phyloP scores from a whole-genome alignment of 2,797 vertebrate species.

The Syndactyla subalaris region DNA sequence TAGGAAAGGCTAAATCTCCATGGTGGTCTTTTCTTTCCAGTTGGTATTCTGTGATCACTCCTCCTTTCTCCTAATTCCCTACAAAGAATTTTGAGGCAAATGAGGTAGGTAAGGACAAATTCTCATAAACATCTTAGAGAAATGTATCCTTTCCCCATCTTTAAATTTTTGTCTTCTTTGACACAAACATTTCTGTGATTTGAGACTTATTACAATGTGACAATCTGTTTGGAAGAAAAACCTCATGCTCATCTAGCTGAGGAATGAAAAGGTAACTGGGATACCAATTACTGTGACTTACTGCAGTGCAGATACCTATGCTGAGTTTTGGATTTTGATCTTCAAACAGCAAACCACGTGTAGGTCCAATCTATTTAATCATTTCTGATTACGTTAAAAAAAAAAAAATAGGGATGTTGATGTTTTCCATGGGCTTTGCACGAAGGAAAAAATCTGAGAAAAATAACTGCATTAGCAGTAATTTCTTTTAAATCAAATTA shows the following conservation, averaged over 20 bases:
- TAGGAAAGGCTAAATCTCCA: not conserved
- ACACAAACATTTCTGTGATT: not conserved
- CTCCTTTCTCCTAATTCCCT: not conserved
- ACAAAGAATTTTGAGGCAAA: not conserved
- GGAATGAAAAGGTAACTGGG: not conserved
- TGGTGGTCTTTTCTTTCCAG: not conserved
- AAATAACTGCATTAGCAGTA: not conserved
- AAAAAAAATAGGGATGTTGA: not conserved
- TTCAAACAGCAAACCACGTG: not conserved
- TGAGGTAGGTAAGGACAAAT: not conserved
- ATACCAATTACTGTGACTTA: not conserved
- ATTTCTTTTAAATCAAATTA: not conserved
- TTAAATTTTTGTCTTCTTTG: not conserved
- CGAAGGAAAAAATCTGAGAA: not conserved
- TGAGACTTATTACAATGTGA: not conserved
- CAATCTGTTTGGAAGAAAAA: not conserved
- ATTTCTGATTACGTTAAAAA: not conserved
- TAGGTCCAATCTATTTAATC: not conserved
- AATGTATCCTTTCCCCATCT: not conserved
- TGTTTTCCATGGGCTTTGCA: not conserved
- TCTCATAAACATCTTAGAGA: not conserved
- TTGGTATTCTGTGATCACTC: not conserved
- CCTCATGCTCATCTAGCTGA: not conserved
- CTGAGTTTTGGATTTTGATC: not conserved
- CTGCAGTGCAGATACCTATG: not conserved